Conservation (phyloP, 1,140 invertebrate species). For the Ptiloglossa arizonensis region DNA sequence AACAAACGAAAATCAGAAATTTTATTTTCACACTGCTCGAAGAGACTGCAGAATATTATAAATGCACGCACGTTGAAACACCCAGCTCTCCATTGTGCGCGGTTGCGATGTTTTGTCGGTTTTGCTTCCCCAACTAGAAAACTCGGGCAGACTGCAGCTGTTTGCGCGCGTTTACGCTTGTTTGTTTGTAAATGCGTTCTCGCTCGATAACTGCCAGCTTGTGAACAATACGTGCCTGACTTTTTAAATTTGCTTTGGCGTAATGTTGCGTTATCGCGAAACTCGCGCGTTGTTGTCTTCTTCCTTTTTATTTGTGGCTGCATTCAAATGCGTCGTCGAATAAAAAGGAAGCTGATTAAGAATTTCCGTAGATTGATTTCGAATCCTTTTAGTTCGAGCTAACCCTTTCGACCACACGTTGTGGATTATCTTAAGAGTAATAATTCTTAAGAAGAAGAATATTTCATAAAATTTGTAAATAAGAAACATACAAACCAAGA, state of each 20-base stretch:
- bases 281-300: background rate
- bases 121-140: background rate
- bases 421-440: too few species aligned
- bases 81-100: background rate
- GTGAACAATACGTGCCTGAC: constrained; percentile 19
- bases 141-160: background rate
- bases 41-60: background rate
- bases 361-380: background rate
- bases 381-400: too few species aligned
- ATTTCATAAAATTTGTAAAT: too few species aligned
- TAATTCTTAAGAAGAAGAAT: too few species aligned
- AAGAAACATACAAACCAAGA: too few species aligned
- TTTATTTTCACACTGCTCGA: background rate
- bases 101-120: constrained; percentile 7
- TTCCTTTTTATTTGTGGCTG: too few species aligned
- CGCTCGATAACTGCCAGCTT: constrained; percentile 4
- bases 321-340: background rate
- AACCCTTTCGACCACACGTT: too few species aligned
- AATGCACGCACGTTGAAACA: background rate
- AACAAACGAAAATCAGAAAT: background rate
- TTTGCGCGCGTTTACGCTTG: constrained; percentile 1
- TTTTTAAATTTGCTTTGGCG: constrained; percentile 16
- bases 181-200: constrained; percentile 21
- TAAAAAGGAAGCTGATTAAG: background rate
- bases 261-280: background rate